Evolutionary conservation across 2,888 invertebrate genomes (phyloP), one percentile per base, ranked within the genome.

Genomic region (Gibbula magus): DNA sequence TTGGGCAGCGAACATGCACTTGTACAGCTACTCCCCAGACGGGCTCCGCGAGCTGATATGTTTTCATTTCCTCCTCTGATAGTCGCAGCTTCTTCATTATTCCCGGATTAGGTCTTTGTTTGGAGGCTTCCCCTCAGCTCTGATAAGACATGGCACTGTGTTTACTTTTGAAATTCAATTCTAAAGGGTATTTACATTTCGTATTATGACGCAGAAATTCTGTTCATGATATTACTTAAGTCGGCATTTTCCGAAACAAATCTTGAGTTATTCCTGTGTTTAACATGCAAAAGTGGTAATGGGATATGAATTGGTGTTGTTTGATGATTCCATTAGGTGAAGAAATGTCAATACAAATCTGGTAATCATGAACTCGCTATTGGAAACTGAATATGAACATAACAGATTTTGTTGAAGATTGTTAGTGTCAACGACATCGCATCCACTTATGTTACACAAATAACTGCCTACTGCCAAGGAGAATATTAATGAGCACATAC

Each of bases 111-210:
- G 3, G 61, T 22, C 29, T 22, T 61, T 61, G 61, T 61, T 61
- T 61, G 61, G 25, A 61, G 61, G 61, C 61, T 61, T 61, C 61
- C 10, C 20, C 61, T 45, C n/a, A 16, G 5, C 61, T 2, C 25
- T 25, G 61, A 61, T 61, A 61, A 61, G 61, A 61, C 61, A 61
- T 18, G 18, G 61, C 29, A n/a, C 18, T 16, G 61, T 61, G 29
- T 61, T 61, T 61, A 61, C 29, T 61, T 61, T 61, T 61, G 61
- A 61, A 61, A 61, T 61, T 61, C 61, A 29, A 29, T 61, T 61
- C 61, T 29, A n/a, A 29, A 61, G 61, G 61, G 29, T 61, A 61
- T 61, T 61, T 25, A 61, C 61, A 61, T 25, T 61, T 25, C 61
- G 61, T 61, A 61, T 61, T 61, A 61, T 61, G 25, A 29, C 61